Base-by-base conservation (phyloP, 2,797 vertebrate species). In the Acanthurus lineatus region DNA sequence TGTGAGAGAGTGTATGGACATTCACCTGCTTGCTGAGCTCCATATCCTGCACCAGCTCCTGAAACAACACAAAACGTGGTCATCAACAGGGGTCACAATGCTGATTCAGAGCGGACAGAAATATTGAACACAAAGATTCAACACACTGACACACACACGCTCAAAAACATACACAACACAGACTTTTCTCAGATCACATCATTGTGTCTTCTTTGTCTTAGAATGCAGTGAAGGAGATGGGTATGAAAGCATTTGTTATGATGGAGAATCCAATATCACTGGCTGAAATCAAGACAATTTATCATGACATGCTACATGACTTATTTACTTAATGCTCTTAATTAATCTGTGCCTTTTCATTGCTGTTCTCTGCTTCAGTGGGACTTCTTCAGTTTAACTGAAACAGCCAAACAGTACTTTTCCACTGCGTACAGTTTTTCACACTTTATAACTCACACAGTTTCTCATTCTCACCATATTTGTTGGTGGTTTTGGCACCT, bases 391-490 rank as follows among this genome's bases (percentile, higher is more conserved):
- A 19, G 7, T 32, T 19, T 22, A 20, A 57, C 19, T 16, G 44
- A 69, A 63, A 70, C 19, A 57, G 9, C 0, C 9, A 28, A 56
- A 42, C 68, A 15, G n/a, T 15, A 12, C 7, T 45, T 79, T 69
- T 76, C 57, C 62, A 32, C 51, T 4, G 35, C 28, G 7, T 2
- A 7, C n/a, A 20, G 5, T 51, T 65, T 71, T 1, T 73, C 57
- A 75, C 83, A 16, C 54, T n/a, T 69, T 15, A 14, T 6, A 11
- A 20, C 5, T 68, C 62, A 64, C 53, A 28, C 16, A 20, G 2
- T 51, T 17, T 45, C 3, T 32, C n/a, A 59, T 63, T 88, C 93
- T 89, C 63, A 96, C 95, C 95, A 69, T 93, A 94, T 88, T 94
- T 94, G 84, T 64, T 89, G 54, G 90, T 47, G 4, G 89, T 65